These are phyloP conservation scores for Whitmania pigra DNA, from an alignment of 1,140 invertebrate species.

Conservation along the genomic window DNA sequence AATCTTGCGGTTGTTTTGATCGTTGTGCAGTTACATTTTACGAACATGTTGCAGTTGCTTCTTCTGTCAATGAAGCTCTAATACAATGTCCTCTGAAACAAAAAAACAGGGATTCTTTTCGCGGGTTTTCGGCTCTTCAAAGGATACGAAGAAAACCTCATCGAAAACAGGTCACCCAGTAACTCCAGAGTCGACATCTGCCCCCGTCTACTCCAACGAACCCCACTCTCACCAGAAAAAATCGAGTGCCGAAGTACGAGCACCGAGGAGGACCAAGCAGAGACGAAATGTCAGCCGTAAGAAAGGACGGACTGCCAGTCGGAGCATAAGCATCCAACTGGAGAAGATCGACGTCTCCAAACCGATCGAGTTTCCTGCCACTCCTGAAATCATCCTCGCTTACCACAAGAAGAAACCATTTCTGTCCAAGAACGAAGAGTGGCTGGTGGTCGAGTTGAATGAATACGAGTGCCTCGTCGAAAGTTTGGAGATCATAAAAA, in stretches of 20 bases:
- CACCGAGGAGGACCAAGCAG: background rate
- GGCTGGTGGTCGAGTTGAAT: conserved; percentile 25
- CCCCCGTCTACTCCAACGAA: background rate
- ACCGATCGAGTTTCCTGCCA: conserved; percentile 20
- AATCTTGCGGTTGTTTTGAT: no score
- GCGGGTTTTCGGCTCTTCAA: background rate
- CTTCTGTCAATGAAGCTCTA: background rate
- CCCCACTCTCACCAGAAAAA: background rate
- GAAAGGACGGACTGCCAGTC: conserved; percentile 1
- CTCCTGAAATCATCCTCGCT: conserved; percentile 24
- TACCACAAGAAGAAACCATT: conserved; percentile 24
- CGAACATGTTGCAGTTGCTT: background rate
- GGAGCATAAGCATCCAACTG: background rate
- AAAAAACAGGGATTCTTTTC: background rate
- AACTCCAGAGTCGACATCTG: background rate
- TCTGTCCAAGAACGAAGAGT: conserved; percentile 23
- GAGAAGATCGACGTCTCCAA: conserved; percentile 16
- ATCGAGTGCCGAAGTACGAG: background rate
- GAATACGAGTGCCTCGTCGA: conserved; percentile 25
- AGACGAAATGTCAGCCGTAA: background rate
- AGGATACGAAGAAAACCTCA: background rate
- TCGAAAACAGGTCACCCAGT: background rate
- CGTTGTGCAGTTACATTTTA: background rate
- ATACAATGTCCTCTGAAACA: background rate
- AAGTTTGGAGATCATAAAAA: conserved; percentile 20